phyloP scores from a whole-genome alignment of 2,888 invertebrate species.

The Ptychoptera albimana region DNA sequence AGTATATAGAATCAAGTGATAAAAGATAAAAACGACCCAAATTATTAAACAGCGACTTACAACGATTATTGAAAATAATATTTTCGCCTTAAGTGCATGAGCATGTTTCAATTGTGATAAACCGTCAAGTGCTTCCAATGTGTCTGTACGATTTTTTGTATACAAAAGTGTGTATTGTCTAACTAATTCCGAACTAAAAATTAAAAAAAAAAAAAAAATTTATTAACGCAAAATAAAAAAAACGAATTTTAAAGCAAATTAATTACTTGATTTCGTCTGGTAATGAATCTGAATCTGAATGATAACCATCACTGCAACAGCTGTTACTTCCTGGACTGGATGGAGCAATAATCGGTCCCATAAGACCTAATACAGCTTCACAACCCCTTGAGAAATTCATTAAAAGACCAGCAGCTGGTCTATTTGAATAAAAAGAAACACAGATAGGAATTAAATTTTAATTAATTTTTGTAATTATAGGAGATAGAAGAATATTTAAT shows the following conservation, averaged over 20 bases:
- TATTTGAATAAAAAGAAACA: constrained; percentile 19
- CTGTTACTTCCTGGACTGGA: constrained; percentile 34
- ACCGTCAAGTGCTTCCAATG: constrained; percentile 69
- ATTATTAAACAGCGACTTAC: constrained; percentile 40
- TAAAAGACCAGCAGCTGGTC: constrained; percentile 52
- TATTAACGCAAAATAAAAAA: constrained; percentile 1
- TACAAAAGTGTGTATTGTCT: constrained; percentile 74
- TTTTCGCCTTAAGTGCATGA: constrained; percentile 83
- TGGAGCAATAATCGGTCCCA: constrained; percentile 38
- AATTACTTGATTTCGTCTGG: constrained; percentile 26
- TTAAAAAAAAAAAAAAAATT: constrained; percentile 4
- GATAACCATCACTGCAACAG: constrained; percentile 65
- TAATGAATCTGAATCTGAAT: constrained; percentile 47
- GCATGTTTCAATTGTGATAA: constrained; percentile 67
- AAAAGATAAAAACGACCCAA: constrained; percentile 2
- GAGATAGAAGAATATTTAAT: too few relatives aligned
- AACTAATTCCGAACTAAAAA: constrained; percentile 45
- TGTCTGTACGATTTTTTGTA: constrained; percentile 67
- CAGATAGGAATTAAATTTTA: too few relatives aligned
- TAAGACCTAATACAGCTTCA: constrained; percentile 58
- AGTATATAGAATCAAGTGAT: constrained; percentile 6
- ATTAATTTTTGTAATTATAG: too few relatives aligned
- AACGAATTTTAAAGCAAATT: not conserved
- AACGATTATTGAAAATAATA: constrained; percentile 89
- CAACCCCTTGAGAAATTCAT: constrained; percentile 63